Evolutionary conservation across 2,797 vertebrate genomes (phyloP), one percentile per base, ranked within the genome.

Genomic region (Sebastes hopkinsi): DNA sequence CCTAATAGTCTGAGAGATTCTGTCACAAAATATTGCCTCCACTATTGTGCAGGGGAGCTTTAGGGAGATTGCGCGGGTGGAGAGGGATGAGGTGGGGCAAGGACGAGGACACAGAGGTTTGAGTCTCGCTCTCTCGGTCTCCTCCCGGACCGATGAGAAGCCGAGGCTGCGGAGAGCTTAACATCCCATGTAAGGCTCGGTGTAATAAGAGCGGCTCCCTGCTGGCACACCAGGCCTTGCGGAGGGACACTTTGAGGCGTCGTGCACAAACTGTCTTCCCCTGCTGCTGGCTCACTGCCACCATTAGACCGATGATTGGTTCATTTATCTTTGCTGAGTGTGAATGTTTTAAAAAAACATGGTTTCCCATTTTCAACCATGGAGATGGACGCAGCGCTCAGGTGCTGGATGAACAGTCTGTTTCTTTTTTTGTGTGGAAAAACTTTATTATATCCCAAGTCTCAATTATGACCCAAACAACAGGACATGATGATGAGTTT

Each of bases 1-100:
- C 91, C 91, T 94, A 94, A 93, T 90, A 92, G 91, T 90, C 92
- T 93, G 88, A 92, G 88, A 93, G 88, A 93, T 82, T 89, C 81
- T 91, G 92, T 93, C 89, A 91, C 87, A 88, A 91, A 92, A 91
- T 89, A 92, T 92, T 90, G 86, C 86, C 77, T 87, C 84, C 67
- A 77, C 82, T 82, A 73, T 90, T 92, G 79, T 86, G 82, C 87
- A 76, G 87, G 88, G 86, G 83, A 89, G 88, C 88, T 92, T 91
- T 85, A 87, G 85, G 89, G 85, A 89, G 80, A 89, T 79, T 88
- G 78, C 30, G 75, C 18, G 67, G 78, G 75, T 60, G 85, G 80
- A 87, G 76, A 81, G 67, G 73, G 77, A 87, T 83, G 85, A 76
- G 80, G 52, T 74, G 67, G 76, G 67, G 70, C 3, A 16, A 72